Evolutionary conservation across 1,140 invertebrate genomes (phyloP), one percentile per base, ranked within the genome.

Genomic region (Chymomyza costata): DNA sequence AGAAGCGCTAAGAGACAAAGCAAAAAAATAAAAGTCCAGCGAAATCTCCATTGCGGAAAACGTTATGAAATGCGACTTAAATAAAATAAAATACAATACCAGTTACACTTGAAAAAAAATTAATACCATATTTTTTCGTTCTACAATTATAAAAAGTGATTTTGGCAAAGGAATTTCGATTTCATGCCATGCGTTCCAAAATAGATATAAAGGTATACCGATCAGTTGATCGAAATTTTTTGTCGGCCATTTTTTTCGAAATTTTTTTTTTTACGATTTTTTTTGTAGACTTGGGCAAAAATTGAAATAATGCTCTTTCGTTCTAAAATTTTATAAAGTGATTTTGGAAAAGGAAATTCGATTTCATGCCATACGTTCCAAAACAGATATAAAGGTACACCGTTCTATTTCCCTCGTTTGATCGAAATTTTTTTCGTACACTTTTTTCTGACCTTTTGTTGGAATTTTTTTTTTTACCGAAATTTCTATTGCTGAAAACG

Each of bases 41-140:
- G 3, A 34, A 62, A 52, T 60, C 40, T 52, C 61, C 40, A 56
- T 47, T 44, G 65, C 65, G 70, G 50, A 52, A 57, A 76, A 58
- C 57, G 49, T 58, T 51, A 63, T 60, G 49, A 78, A 62, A 66
- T 56, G 44, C 49, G 50, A 62, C 35, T 34, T 39, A 46, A 55
- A 31, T 40, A 41, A 65, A 49, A 51, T 64, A 64, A 64, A 39
- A 41, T 43, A 13, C 19, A 17, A 3, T 19, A 6, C 0, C 10
- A 14, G 14, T 1, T 19, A 30, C 6, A 2, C 14, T 21, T 21
- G 25, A 30, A 16, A 39, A 37, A 7, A 47, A 16, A 47, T 43
- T 37, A 30, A 30, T 15, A n/a, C n/a, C n/a, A n/a, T n/a, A n/a
- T n/a, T n/a, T n/a, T 28, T 28, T 28, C 5, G 5, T 6, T 28